phyloP scores from a whole-genome alignment of 2,888 invertebrate genomes.

The Temnothorax unifasciatus region DNA sequence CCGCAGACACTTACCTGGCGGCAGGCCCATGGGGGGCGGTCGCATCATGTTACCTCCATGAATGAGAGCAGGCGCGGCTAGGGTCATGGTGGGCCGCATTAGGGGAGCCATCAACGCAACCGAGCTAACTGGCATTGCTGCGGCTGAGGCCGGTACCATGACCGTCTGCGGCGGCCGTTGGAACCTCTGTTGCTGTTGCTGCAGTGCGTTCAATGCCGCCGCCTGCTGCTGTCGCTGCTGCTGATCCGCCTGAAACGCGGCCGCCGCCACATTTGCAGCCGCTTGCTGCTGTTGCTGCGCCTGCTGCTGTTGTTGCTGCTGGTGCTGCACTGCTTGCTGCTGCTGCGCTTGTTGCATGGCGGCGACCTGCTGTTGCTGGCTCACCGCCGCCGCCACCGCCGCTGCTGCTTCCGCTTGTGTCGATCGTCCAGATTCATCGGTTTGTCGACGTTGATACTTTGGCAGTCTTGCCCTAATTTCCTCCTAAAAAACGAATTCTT shows the following conservation, averaged over 20 bases:
- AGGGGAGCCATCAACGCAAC: slow-evolving; percentile 87
- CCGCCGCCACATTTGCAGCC: slow-evolving; percentile 86
- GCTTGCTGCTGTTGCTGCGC: slow-evolving; percentile 84
- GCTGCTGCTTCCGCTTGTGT: slow-evolving; percentile 73
- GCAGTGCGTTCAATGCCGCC: slow-evolving; percentile 85
- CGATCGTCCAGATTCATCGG: slow-evolving; percentile 83
- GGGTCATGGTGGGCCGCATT: slow-evolving; percentile 87
- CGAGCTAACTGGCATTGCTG: slow-evolving; percentile 86
- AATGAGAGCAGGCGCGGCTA: slow-evolving; percentile 87
- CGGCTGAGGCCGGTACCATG: slow-evolving; percentile 86
- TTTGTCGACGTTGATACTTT: slow-evolving; percentile 89
- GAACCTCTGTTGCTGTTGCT: slow-evolving; percentile 86
- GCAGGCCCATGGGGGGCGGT: slow-evolving; percentile 89
- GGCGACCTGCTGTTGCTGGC: slow-evolving; percentile 76
- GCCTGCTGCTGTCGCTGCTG: slow-evolving; percentile 87
- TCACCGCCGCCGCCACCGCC: slow-evolving; percentile 73
- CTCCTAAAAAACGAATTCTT: slow-evolving; percentile 87
- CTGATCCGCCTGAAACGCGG: slow-evolving; percentile 84
- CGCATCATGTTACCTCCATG: slow-evolving; percentile 89
- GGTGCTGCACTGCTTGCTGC: slow-evolving; percentile 81
- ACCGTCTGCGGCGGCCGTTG: slow-evolving; percentile 87
- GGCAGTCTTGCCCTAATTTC: slow-evolving; percentile 92
- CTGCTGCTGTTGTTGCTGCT: slow-evolving; percentile 79
- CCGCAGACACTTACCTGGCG: slow-evolving; percentile 88
- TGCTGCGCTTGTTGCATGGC: slow-evolving; percentile 80